Percentiles rank a stretch among this genome's conserved stretches.
Conservation (phyloP, 2,797 vertebrate genomes). For the Bovichtus diacanthus region DNA sequence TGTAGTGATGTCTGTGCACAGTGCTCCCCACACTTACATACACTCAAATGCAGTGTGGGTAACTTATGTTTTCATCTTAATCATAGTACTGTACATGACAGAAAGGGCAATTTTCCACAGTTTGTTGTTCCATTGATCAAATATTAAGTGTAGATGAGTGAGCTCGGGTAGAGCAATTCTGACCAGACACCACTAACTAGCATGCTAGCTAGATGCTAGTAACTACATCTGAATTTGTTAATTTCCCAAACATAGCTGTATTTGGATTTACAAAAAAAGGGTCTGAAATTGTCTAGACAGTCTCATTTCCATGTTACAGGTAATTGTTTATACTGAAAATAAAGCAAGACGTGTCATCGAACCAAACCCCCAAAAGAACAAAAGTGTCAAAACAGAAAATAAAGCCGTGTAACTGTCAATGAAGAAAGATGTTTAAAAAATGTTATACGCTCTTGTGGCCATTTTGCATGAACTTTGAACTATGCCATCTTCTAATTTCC, state of each 20-base stretch:
- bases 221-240: background rate
- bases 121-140: too few species aligned
- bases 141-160: background rate
- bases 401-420: background rate
- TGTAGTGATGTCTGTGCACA: too few species aligned
- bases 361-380: background rate
- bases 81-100: too few species aligned
- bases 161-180: too few species aligned
- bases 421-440: background rate
- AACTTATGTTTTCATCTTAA: background rate
- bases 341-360: background rate
- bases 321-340: background rate
- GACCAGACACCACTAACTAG: too few species aligned
- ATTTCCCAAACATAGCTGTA: background rate
- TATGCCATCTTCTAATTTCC: slow-evolving; percentile 1
- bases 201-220: background rate
- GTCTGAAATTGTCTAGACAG: background rate
- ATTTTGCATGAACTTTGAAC: background rate
- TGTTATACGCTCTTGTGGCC: background rate
- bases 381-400: background rate
- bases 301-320: too few species aligned
- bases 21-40: too few species aligned
- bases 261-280: background rate
- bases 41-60: too few species aligned
- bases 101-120: too few species aligned